phyloP scores from a whole-genome alignment of 1,140 invertebrate species.

The Drosophila prosaltans region DNA sequence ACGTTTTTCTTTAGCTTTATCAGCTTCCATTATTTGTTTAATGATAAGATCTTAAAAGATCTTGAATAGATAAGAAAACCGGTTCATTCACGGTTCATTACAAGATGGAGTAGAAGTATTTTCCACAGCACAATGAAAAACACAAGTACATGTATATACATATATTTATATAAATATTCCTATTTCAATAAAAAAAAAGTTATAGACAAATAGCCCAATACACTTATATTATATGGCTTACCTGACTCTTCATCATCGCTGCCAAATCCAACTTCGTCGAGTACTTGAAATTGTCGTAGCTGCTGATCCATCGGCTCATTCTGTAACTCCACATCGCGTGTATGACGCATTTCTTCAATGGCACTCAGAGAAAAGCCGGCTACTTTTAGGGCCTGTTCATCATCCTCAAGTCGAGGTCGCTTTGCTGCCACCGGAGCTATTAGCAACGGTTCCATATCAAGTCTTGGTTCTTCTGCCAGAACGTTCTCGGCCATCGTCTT shows the following conservation, averaged over 20 bases:
- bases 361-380: slow-evolving; percentile 80
- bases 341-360: slow-evolving; percentile 77
- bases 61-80: slow-evolving; percentile 50
- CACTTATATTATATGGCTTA: slow-evolving; percentile 83
- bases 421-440: slow-evolving; percentile 19
- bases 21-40: slow-evolving; percentile 63
- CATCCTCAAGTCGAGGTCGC: slow-evolving; percentile 54
- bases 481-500: slow-evolving; percentile 37
- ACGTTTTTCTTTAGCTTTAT: slow-evolving; percentile 45
- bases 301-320: slow-evolving; percentile 69
- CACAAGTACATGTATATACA: too few species aligned
- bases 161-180: too few species aligned
- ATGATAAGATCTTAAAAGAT: slow-evolving; percentile 61
- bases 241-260: slow-evolving; percentile 84
- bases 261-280: slow-evolving; percentile 88
- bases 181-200: too few species aligned
- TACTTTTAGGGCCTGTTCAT: slow-evolving; percentile 67
- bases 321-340: slow-evolving; percentile 61
- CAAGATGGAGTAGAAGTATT: not conserved
- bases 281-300: slow-evolving; percentile 88
- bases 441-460: slow-evolving; percentile 7
- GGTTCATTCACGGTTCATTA: slow-evolving; percentile 25
- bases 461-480: not conserved
- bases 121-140: not conserved
- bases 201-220: too few species aligned